Base-by-base conservation (phyloP, 30 jellyfish, hydroid and myxozoan species). In the Cassiopea andromeda region DNA sequence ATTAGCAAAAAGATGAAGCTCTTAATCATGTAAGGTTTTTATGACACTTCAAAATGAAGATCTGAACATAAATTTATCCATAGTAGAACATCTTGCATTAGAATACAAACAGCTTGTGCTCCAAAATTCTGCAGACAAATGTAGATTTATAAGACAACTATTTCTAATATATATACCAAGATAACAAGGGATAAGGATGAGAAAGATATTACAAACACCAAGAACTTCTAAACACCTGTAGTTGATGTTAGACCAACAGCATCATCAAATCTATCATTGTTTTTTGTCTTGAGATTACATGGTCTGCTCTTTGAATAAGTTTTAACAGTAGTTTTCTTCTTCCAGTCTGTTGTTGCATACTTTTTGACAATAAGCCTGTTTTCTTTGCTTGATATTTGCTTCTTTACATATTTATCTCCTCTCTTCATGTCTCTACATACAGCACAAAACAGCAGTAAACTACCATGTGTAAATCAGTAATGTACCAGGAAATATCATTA, bases 251-350 rank as follows among this genome's bases (percentile, higher is more conserved):
- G 46, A 1, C n/a, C 70, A 60, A 48, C 48, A 14, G 50, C 73
- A 58, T 77, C 49, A 49, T 77, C 86, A 77, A 47, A 60, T 7
- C 2, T 49, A 16, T 77, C 7, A 50, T 1, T 6, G 17, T 12
- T 54, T 8, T 4, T 4, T 49, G 1, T 49, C 50, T 49, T 77
- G 14, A 49, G 7, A 12, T 47, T 19, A 49, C 86, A 47, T 47
- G 86, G 86, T 7, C 86, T 58, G 16, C 2, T 77, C 50, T 48
- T 77, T 48, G 86, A 77, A 58, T 77, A 77, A 48, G 86, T 77
- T 17, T 54, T 77, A 1, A 77, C 48, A 38, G 44, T 47, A 48
- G 86, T 46, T 27, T 48, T 77, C 59, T 19, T 77, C 48, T 77
- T 77, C 86, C 86, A 77, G 79, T 70, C 38, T 70, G 79, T 70